Evolutionary conservation across 2,797 vertebrate genomes (phyloP).

Genomic region (Enteromius unitaeniatus): DNA sequence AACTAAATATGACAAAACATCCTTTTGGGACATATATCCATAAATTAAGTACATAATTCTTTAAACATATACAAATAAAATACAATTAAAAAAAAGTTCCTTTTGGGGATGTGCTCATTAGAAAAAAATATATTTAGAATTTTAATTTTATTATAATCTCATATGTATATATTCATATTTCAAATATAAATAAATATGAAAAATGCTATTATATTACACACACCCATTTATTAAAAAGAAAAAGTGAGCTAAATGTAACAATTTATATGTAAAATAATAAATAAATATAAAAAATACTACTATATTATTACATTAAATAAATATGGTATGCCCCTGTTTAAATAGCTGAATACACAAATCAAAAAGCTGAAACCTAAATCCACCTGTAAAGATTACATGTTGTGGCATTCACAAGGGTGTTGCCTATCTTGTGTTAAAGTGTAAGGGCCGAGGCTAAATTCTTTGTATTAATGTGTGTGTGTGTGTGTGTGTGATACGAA

Average conservation of each 20-base stretch:
- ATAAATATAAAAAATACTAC: not conserved
- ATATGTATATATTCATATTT: not conserved
- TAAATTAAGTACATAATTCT: not conserved
- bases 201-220: no score
- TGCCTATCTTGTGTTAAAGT: conserved; percentile 37
- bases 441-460: conserved; percentile 34
- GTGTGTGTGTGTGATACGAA: conserved; percentile 70
- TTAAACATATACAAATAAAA: not conserved
- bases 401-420: conserved; percentile 24
- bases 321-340: not conserved
- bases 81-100: not conserved
- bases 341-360: not conserved
- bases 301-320: not conserved
- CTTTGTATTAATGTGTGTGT: conserved; percentile 49
- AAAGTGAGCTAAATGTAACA: not conserved
- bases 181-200: not conserved
- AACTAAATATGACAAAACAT: not conserved
- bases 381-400: not conserved
- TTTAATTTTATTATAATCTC: not conserved
- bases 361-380: not conserved
- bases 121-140: not conserved
- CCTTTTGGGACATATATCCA: not conserved
- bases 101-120: not conserved
- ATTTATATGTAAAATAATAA: not conserved
- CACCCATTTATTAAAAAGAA: not conserved